Evolutionary conservation across 1,140 invertebrate genomes (phyloP).

Genomic region (Diploscapter pachys): DNA sequence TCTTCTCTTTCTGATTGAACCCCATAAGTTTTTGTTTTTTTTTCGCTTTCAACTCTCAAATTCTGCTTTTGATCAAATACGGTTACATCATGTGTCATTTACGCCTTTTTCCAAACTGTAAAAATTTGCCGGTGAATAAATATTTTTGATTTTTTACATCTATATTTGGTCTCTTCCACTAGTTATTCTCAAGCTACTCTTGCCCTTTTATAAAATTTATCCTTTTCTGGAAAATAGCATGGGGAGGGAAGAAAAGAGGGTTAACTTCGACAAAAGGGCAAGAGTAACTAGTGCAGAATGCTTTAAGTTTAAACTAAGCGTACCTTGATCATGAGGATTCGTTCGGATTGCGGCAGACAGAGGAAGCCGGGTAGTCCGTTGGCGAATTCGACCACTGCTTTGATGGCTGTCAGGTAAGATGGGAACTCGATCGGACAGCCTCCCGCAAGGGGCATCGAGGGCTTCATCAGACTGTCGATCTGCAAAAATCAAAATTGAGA

Average conservation of each 20-base stretch:
- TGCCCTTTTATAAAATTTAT: not conserved
- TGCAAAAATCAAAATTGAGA: not conserved
- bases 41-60: too few relatives aligned
- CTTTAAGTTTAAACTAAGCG: constrained; percentile 8
- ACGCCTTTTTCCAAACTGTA: not conserved
- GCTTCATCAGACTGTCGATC: constrained; percentile 8
- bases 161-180: not conserved
- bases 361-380: constrained; percentile 93
- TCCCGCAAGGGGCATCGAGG: constrained; percentile 6
- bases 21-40: too few relatives aligned
- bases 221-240: not conserved
- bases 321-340: constrained; percentile 90
- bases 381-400: constrained; percentile 90
- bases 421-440: constrained; percentile 22
- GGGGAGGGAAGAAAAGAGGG: too few relatives aligned
- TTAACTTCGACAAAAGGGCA: too few relatives aligned
- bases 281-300: not conserved
- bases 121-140: not conserved
- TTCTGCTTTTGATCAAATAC: too few relatives aligned
- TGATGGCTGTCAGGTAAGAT: constrained; percentile 13
- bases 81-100: too few relatives aligned
- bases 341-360: constrained; percentile 87
- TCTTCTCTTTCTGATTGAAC: too few relatives aligned
- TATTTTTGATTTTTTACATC: not conserved
- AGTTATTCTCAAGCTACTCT: not conserved